Base-by-base conservation (phyloP, 2,888 invertebrate genomes). In the Nemoura dubitans region DNA sequence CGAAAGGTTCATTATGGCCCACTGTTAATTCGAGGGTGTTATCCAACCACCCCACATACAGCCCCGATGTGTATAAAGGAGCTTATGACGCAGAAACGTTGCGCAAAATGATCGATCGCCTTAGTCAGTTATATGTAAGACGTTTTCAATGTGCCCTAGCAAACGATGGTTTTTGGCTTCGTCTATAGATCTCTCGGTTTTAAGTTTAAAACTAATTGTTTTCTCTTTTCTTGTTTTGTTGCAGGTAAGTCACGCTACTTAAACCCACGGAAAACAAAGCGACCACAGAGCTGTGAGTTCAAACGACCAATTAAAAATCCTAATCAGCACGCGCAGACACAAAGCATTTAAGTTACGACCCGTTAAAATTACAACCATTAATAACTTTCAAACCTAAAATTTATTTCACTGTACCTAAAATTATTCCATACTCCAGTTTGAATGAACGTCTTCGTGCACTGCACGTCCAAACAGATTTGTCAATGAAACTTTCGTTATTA, bases 1-100 rank as follows among this genome's bases (percentile, higher is more conserved):
- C 28, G 30, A 28, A 16, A 81, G 25, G 81, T 29, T 81, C 81
- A 81, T 81, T 81, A 81, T 81, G 81, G 29, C n/a, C n/a, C 80
- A 27, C 36, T 59, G 21, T 59, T 59, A 59, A 59, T 59, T 59
- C 14, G 21, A 59, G 59, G 59, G 59, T 7, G 59, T 59, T 7
- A 10, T 3, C 10, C 10, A 10, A 36, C n/a, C 36, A 36, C 36
- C 36, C 36, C 36, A 6, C 3, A 36, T 36, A 10, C 36, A 36
- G 5, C 36, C 36, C 10, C 10, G 5, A 3, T 36, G 36, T 36
- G 36, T 36, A n/a, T n/a, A n/a, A n/a, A n/a, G n/a, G n/a, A n/a
- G n/a, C n/a, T n/a, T n/a, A n/a, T n/a, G n/a, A n/a, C n/a, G 36
- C 36, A 36, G 36, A 36, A 36, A 36, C 10, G 36, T 36, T 36